Conservation (phyloP, 2,888 invertebrate species). For the Stratiomys singularior region DNA sequence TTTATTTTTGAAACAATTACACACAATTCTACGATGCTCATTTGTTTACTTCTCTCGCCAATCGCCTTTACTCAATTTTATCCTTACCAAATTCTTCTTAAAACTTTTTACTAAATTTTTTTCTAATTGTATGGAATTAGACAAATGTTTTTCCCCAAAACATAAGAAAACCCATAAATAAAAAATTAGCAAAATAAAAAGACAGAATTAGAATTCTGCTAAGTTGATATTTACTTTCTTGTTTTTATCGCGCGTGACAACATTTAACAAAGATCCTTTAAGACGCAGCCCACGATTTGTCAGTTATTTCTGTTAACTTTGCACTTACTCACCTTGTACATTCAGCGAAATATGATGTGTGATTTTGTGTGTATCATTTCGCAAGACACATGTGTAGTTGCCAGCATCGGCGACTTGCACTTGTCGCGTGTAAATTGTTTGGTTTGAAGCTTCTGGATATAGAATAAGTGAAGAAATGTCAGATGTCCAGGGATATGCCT, state of each 20-base stretch:
- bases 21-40: too few relatives aligned
- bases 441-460: constrained; percentile 81
- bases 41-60: too few relatives aligned
- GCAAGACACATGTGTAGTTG: constrained; percentile 78
- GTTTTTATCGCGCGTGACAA: not conserved
- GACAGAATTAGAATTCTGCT: too few relatives aligned
- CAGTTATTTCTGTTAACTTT: not conserved
- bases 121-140: too few relatives aligned
- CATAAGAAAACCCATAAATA: too few relatives aligned
- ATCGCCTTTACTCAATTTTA: too few relatives aligned
- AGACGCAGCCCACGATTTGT: not conserved
- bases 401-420: constrained; percentile 75
- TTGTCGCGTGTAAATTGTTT: constrained; percentile 77
- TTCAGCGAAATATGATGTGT: constrained; percentile 73
- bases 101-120: too few relatives aligned
- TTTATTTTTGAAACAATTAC: too few relatives aligned
- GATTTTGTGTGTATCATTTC: constrained; percentile 75
- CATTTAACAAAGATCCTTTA: not conserved
- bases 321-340: constrained; percentile 71
- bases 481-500: constrained; percentile 80
- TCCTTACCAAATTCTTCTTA: too few relatives aligned
- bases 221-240: not conserved
- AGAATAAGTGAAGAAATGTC: constrained; percentile 77
- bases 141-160: too few relatives aligned
- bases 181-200: too few relatives aligned